phyloP scores from a whole-genome alignment of 2,888 invertebrate genomes.

The Leptura quadrifasciata region DNA sequence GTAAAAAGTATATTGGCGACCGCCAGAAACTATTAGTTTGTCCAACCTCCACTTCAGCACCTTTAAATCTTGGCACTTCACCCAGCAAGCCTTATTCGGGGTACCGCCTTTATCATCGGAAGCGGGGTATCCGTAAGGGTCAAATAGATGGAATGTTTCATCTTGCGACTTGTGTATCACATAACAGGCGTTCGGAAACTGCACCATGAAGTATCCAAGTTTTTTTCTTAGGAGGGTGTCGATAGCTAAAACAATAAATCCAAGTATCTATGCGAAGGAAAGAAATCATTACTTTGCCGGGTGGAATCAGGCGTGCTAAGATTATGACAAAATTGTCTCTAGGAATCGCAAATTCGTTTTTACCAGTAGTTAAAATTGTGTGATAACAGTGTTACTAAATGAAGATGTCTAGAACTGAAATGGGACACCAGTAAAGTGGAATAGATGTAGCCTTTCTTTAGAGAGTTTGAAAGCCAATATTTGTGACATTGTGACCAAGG shows the following conservation, averaged over 20 bases:
- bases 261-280: too few species aligned
- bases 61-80: conserved; percentile 73
- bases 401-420: too few species aligned
- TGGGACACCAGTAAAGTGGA: too few species aligned
- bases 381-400: too few species aligned
- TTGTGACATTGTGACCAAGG: too few species aligned
- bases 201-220: conserved; percentile 77
- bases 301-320: too few species aligned
- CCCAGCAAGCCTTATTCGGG: conserved; percentile 73
- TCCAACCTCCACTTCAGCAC: conserved; percentile 60
- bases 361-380: too few species aligned
- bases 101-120: conserved; percentile 36
- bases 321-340: too few species aligned
- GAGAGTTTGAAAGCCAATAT: too few species aligned
- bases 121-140: conserved; percentile 74
- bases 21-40: conserved; percentile 51
- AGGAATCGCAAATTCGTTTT: too few species aligned
- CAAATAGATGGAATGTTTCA: conserved; percentile 79
- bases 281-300: too few species aligned
- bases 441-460: too few species aligned
- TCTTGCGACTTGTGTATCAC: conserved; percentile 76
- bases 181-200: conserved; percentile 76
- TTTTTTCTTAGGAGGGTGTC: conserved; percentile 69
- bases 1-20: conserved; percentile 75
- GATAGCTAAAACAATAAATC: conserved; percentile 65